These are phyloP conservation scores for Rhagophthalmus giganteus DNA, from an alignment of 2,888 invertebrate species.

Conservation along the genomic window DNA sequence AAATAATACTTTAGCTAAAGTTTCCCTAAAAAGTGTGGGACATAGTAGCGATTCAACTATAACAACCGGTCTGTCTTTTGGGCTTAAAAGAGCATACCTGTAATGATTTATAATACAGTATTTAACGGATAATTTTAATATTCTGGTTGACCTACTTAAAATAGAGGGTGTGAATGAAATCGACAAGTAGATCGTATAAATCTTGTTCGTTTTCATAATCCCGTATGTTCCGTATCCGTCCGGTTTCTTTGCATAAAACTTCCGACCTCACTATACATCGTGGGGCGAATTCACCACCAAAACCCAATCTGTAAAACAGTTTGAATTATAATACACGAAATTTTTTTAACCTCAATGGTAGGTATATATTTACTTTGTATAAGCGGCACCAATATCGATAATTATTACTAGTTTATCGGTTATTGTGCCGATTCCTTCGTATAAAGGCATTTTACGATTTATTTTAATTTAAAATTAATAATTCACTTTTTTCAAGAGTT, in stretches of 20 bases:
- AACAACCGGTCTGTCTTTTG: constrained; percentile 90
- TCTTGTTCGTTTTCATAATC: constrained; percentile 69
- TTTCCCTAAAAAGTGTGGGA: constrained; percentile 80
- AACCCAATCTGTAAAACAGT: constrained; percentile 73
- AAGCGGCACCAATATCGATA: constrained; percentile 86
- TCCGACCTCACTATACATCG: constrained; percentile 83
- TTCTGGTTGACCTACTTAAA: constrained; percentile 68
- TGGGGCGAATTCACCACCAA: constrained; percentile 87
- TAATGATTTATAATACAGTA: constrained; percentile 35
- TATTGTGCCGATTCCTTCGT: constrained; percentile 76
- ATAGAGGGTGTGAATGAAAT: constrained; percentile 85
- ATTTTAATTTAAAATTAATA: not conserved
- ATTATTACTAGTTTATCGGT: constrained; percentile 89
- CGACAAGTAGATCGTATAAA: constrained; percentile 82
- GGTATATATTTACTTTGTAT: constrained; percentile 73
- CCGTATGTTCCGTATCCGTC: constrained; percentile 64
- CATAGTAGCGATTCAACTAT: constrained; percentile 89
- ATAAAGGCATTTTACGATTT: constrained; percentile 67
- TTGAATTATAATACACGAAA: too few relatives aligned
- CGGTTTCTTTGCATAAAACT: constrained; percentile 68
- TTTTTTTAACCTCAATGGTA: constrained; percentile 6
- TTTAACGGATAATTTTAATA: constrained; percentile 3
- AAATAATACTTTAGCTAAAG: constrained; percentile 71
- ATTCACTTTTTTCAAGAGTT: too few relatives aligned
- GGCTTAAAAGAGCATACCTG: constrained; percentile 87